Base-by-base conservation (phyloP, 2,113 vertebrate species). In the Colaptes auratus region DNA sequence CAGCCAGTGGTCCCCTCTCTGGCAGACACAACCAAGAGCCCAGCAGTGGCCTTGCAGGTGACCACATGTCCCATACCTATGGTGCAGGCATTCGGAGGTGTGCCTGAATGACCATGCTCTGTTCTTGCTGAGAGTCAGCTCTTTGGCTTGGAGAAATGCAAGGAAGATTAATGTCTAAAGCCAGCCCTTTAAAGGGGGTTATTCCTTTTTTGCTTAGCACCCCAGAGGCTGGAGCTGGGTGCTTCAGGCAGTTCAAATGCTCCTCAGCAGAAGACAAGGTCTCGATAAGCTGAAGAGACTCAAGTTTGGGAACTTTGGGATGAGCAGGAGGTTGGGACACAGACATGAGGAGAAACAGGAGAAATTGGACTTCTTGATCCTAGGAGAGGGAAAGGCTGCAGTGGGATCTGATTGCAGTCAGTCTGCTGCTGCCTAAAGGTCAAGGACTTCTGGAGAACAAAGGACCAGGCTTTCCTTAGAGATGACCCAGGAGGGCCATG, bases 31-130 rank as follows among this genome's bases (percentile, higher is more conserved):
- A 35, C 6, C 35, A 24, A 24, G 35, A 73, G 19, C 12, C 46
- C 63, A 39, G 48, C 1, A 60, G 36, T 11, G 17, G 55, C 55
- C 73, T 31, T 65, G 19, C 15, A 82, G 59, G 6, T 31, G 53
- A 74, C 15, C 12, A 35, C 0, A 0, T 3, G 17, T 9, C n/a
- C 27, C 9, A 2, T 2, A 75, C 10, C 5, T 27, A 31, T 11
- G 3, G 6, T 15, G 55, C 24, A 46, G n/a, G 12, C 9, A 61
- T 15, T 31, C 12, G 65, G 15, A 76, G 60, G 28, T 52, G 52
- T n/a, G 21, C 15, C 31, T 50, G 12, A 23, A 24, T 23, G 50
- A 50, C 11, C 50, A 50, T 12, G 23, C 50, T 50, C 24, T 50
- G 50, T 4, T 50, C 50, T 50, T 50, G 50, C 50, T 50, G 50